These are phyloP conservation scores for Ammospiza caudacuta DNA, from an alignment of 2,113 vertebrate species.

Conservation along the genomic window DNA sequence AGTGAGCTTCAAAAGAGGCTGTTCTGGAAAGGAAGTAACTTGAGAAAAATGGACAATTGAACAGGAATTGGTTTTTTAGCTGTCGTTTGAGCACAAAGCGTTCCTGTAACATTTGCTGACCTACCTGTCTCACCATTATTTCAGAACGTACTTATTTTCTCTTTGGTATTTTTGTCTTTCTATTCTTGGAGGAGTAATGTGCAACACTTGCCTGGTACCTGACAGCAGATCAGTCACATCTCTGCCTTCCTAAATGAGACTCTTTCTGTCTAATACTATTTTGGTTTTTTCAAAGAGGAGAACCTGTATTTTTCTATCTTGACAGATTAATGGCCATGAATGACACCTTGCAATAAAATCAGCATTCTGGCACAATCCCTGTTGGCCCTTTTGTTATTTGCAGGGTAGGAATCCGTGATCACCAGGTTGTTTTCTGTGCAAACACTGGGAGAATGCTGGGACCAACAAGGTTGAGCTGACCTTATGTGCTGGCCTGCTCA, in stretches of 20 bases:
- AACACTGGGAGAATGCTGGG: slow-evolving; percentile 52
- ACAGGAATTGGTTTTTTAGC: not conserved
- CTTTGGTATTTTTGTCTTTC: not conserved
- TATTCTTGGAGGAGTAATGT: not conserved
- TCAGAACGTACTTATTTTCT: not conserved
- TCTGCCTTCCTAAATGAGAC: not conserved
- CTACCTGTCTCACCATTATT: not conserved
- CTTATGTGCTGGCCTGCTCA: slow-evolving; percentile 63
- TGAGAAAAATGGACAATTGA: not conserved
- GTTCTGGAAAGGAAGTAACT: slow-evolving; percentile 12
- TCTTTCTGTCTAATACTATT: not conserved
- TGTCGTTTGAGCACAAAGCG: not conserved
- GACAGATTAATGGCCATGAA: not conserved
- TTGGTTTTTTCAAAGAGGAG: not conserved
- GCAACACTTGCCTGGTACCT: not conserved
- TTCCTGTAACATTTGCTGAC: not conserved
- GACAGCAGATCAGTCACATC: not conserved
- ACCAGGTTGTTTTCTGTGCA: slow-evolving; percentile 54
- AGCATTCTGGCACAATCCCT: not conserved
- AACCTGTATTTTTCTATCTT: not conserved
- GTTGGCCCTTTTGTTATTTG: slow-evolving; percentile 16
- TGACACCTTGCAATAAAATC: not conserved
- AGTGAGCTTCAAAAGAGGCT: not conserved
- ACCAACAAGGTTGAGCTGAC: slow-evolving; percentile 68
- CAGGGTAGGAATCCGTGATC: slow-evolving; percentile 29